These are phyloP conservation scores for Aporophyla nigra DNA, from an alignment of 2,888 invertebrate species.

Conservation along the genomic window DNA sequence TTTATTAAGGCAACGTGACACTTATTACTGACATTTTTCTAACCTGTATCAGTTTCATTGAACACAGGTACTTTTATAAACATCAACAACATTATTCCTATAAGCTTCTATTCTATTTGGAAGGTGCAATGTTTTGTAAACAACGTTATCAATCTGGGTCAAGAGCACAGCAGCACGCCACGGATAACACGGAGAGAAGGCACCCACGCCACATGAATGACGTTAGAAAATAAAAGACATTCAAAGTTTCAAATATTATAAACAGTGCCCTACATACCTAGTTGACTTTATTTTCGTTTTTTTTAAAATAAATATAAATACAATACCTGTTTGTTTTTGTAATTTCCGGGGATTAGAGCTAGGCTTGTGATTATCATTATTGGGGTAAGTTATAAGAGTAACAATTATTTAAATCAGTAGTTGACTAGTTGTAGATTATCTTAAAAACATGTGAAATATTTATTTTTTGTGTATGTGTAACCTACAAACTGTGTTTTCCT, in stretches of 20 bases:
- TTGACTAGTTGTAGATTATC: not conserved
- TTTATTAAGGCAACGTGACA: not conserved
- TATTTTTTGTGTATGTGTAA: no score
- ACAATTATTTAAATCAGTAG: not conserved
- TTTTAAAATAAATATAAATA: not conserved
- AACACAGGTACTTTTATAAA: not conserved
- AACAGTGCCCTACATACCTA: not conserved
- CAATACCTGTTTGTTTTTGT: not conserved
- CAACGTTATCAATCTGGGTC: not conserved
- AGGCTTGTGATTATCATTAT: not conserved
- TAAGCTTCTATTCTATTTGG: not conserved
- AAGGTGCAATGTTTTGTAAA: not conserved
- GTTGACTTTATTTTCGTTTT: not conserved
- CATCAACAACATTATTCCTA: not conserved
- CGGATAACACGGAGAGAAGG: not conserved
- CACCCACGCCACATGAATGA: not conserved
- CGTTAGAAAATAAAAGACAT: not conserved
- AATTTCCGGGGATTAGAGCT: not conserved
- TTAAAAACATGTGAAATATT: not conserved
- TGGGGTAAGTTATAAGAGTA: slow-evolving; percentile 5
- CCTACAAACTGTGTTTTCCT: no score
- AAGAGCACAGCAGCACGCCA: slow-evolving; percentile 1
- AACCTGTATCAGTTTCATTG: not conserved
- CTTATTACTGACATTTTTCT: not conserved
- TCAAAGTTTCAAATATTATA: not conserved